phyloP scores from a whole-genome alignment of 2,888 invertebrate genomes.

The Zaprionus bogoriensis region DNA sequence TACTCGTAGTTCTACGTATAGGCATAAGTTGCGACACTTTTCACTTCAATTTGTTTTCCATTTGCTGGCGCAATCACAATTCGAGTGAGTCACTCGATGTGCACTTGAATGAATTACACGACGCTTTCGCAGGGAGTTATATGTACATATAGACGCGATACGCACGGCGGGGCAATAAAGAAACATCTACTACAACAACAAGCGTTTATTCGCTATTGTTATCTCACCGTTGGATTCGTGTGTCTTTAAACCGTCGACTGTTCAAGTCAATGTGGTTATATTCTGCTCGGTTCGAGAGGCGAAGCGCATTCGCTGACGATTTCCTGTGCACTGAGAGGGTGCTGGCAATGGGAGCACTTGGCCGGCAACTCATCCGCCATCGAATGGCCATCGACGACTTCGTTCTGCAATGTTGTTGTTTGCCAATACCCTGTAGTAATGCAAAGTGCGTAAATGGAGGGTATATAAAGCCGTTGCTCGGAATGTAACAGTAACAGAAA shows the following conservation, averaged over 20 bases:
- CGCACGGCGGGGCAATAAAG: constrained; percentile 42
- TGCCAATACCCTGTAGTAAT: neutral
- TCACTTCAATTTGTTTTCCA: neutral
- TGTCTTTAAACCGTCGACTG: constrained; percentile 5
- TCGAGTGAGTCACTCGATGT: constrained; percentile 46
- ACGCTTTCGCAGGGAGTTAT: neutral
- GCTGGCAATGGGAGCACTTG: neutral
- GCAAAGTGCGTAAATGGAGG: accelerated
- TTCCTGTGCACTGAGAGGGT: constrained; percentile 60
- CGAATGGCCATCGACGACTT: constrained; percentile 24
- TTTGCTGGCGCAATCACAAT: constrained; percentile 23
- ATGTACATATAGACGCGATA: constrained; percentile 8
- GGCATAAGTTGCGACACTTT: neutral
- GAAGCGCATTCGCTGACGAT: constrained; percentile 53
- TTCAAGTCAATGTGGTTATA: too few species aligned
- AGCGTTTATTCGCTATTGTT: constrained; percentile 2
- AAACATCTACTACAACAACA: constrained; percentile 12
- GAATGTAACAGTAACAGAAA: too few species aligned
- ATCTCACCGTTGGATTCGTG: constrained; percentile 51
- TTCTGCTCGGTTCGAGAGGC: constrained; percentile 13
- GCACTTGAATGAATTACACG: constrained; percentile 40
- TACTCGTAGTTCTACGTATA: too few species aligned
- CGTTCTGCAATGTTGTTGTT: too few species aligned
- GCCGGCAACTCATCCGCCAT: constrained; percentile 22
- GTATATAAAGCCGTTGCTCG: too few species aligned